Percentiles rank a stretch among this genome's conserved stretches.
Evolutionary conservation across 1,140 invertebrate genomes (phyloP).

Genomic region (Drosophila lacertosa): DNA sequence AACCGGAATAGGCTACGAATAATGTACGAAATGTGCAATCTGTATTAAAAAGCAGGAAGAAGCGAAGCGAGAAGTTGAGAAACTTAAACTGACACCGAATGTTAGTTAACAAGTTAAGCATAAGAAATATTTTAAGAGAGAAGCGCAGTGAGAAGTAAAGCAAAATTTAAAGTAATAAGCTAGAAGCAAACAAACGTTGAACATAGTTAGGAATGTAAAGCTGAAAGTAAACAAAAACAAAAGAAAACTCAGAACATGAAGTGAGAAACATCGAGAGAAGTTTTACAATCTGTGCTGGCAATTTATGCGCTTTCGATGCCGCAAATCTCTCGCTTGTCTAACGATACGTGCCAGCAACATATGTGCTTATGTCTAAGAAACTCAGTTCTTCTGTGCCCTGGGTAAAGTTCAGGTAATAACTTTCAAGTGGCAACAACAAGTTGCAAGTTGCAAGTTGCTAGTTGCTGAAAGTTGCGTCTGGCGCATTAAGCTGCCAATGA

Average conservation of each 20-base stretch:
- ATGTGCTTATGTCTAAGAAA: neutral
- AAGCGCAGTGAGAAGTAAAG: neutral
- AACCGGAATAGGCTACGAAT: constrained; percentile 20
- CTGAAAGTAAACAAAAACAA: too few relatives aligned
- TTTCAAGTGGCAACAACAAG: constrained; percentile 31
- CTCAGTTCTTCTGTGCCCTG: neutral
- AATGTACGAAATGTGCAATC: constrained; percentile 1
- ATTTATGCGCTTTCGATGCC: constrained; percentile 34
- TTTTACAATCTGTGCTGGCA: neutral
- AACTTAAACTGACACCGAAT: too few relatives aligned
- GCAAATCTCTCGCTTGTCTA: constrained; percentile 25
- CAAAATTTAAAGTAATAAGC: neutral
- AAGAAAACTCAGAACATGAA: neutral
- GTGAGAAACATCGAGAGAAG: neutral
- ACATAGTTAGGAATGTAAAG: neutral
- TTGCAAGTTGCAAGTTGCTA: constrained; percentile 22
- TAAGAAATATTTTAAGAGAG: neutral
- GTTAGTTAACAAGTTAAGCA: too few relatives aligned
- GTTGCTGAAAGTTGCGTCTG: constrained; percentile 33
- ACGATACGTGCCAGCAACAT: constrained; percentile 13
- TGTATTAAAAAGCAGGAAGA: neutral
- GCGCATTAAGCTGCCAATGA: constrained; percentile 41
- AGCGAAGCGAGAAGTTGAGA: neutral
- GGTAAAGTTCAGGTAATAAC: constrained; percentile 1
- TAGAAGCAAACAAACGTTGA: neutral